A percentile compares a stretch with the other conserved stretches of the same genome.
phyloP scores from a whole-genome alignment of 2,797 vertebrate species.

The Falco berigora region DNA sequence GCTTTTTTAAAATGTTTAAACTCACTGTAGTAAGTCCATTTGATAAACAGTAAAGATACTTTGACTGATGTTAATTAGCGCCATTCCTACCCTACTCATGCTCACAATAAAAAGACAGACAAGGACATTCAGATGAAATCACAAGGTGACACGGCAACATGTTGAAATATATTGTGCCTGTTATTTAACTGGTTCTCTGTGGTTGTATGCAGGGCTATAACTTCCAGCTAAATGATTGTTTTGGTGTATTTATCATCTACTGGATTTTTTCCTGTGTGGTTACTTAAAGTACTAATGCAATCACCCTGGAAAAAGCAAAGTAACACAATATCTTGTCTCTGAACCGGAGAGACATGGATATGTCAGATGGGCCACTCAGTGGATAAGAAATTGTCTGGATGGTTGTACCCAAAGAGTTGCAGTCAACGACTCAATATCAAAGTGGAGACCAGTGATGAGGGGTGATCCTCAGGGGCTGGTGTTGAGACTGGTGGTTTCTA shows the following conservation, averaged over 20 bases:
- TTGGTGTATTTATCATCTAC: background rate
- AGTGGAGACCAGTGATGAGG: too few relatives aligned
- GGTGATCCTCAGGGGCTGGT: too few relatives aligned
- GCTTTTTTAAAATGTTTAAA: background rate
- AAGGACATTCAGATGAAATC: background rate
- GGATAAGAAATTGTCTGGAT: too few relatives aligned
- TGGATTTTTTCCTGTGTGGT: background rate
- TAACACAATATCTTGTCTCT: background rate
- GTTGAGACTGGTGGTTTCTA: too few relatives aligned
- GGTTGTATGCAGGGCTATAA: background rate
- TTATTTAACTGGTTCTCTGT: background rate
- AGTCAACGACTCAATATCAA: too few relatives aligned
- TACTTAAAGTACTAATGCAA: slow-evolving; percentile 3
- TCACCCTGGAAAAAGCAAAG: background rate
- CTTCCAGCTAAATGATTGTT: background rate
- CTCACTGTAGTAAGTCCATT: background rate
- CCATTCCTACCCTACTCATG: background rate
- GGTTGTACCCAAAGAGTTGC: too few relatives aligned
- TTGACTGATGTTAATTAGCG: background rate
- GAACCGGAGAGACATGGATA: too few relatives aligned
- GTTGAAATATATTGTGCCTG: background rate
- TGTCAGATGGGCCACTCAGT: too few relatives aligned
- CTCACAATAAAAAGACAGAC: background rate
- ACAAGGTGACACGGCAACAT: background rate
- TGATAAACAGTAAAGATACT: background rate